Base-by-base conservation (phyloP, 1,140 invertebrate genomes). In the Apocrypta bakeri region DNA sequence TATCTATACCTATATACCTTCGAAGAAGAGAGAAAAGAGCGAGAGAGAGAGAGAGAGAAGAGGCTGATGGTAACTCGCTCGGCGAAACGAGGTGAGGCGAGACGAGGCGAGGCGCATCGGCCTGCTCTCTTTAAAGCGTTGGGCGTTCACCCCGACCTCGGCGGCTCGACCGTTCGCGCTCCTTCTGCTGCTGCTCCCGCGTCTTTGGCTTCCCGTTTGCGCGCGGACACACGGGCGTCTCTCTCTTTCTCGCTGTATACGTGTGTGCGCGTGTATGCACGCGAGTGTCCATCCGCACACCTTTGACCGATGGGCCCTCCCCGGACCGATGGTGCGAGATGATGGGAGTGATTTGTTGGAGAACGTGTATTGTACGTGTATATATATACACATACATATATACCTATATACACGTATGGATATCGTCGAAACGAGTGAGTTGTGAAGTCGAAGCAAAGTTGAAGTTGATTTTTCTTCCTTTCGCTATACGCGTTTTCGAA, bases 131-230 rank as follows among this genome's bases (percentile, higher is more conserved):
- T 92, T 91, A 90, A 89, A 91, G 85, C 88, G 89, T 92, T 90
- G 90, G 90, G 86, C 91, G 90, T 92, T 92, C 91, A 90, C 91
- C 91, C 88, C 91, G 90, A 91, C 91, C 90, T 91, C 89, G 89
- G 83, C 88, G 88, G 87, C 88, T 87, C 77, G 84, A 71, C 73
- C 66, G 86, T 83, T 86, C 72, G 72, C 75, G 27, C 78, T 76
- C 71, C 80, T 78, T 84, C 75, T 83, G 82, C 80, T 78, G 84
- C 75, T 83, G 82, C 42, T 74, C 75, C 76, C 82, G 61, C 27
- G 31, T 24, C 42, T 74, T 56, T 64, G 25, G 21, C 61, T 56
- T 80, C 37, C 69, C 72, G 72, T 56, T 74, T 56, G 48, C 48
- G 33, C 9, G 17, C 48, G 42, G 48, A n/a, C 48, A 6, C 42